Conservation (phyloP, 2,113 vertebrate species). For the Carlito syrichta region DNA sequence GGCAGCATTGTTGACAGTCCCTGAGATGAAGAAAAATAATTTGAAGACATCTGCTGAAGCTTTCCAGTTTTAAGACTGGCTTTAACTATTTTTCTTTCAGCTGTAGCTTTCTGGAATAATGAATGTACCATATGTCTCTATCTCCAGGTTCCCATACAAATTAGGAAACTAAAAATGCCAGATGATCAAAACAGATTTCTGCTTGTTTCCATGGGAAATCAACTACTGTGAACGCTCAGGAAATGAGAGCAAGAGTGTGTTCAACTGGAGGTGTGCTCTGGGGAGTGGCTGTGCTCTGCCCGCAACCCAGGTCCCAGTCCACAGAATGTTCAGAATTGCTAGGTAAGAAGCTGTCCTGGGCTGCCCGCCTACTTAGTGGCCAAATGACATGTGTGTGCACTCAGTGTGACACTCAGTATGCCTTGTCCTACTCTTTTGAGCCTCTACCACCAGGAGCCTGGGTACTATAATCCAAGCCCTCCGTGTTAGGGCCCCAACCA, state of each 20-base stretch:
- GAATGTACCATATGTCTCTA: slow-evolving; percentile 74
- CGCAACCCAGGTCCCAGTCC: not conserved
- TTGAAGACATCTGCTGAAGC: not conserved
- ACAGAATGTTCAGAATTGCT: too few species aligned
- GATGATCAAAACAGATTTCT: slow-evolving; percentile 72
- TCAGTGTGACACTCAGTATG: not conserved
- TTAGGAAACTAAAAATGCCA: slow-evolving; percentile 77
- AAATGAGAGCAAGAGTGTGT: not conserved
- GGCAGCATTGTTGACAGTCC: not conserved
- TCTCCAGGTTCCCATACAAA: slow-evolving; percentile 76
- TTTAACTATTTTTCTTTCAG: slow-evolving; percentile 58
- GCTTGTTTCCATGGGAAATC: slow-evolving; percentile 76
- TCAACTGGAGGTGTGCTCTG: not conserved
- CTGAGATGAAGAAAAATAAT: slow-evolving; percentile 31
- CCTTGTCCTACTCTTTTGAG: not conserved
- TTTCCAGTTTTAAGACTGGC: not conserved
- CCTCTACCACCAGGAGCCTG: not conserved
- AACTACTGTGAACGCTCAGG: slow-evolving; percentile 46
- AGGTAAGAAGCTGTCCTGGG: not conserved
- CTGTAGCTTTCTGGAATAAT: slow-evolving; percentile 64
- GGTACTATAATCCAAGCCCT: not conserved
- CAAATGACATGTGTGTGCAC: not conserved
- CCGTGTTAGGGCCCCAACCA: not conserved
- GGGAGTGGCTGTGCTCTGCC: not conserved
- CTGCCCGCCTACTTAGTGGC: not conserved